These are phyloP conservation scores for Penaeus indicus DNA, from an alignment of 1,140 invertebrate genomes.

Conservation along the genomic window DNA sequence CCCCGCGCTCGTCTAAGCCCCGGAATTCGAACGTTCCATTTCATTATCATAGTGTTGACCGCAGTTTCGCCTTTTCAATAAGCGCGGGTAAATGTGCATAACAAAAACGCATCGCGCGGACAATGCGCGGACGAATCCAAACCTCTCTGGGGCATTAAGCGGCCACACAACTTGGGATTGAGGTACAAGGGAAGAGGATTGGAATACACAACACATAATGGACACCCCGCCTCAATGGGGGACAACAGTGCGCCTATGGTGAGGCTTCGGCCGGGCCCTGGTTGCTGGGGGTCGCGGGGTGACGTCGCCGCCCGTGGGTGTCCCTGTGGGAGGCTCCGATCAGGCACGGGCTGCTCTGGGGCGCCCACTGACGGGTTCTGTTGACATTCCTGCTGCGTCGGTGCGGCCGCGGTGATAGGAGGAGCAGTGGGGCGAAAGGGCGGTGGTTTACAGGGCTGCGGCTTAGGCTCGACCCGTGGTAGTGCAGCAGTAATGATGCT, in stretches of 20 bases:
- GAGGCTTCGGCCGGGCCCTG: constrained; percentile 26
- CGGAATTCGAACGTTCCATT: constrained; percentile 27
- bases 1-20: constrained; percentile 10
- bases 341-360: not conserved
- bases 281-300: constrained; percentile 22
- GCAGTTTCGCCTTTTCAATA: constrained; percentile 54
- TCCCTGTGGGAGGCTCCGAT: not conserved
- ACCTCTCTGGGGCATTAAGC: constrained; percentile 60
- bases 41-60: constrained; percentile 50
- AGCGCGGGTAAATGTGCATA: constrained; percentile 60
- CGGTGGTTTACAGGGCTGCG: no score
- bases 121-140: constrained; percentile 56
- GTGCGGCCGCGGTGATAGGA: no score
- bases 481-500: no score
- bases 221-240: constrained; percentile 53
- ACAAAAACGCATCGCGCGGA: constrained; percentile 55
- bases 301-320: not conserved
- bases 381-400: no score
- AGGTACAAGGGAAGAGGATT: constrained; percentile 51
- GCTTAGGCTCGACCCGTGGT: no score
- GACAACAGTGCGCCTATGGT: constrained; percentile 26
- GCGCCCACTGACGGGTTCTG: not conserved
- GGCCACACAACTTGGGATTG: constrained; percentile 58
- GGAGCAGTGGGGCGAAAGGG: no score
- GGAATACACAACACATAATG: constrained; percentile 58